A percentile compares a stretch with the other conserved stretches of the same genome.
These are phyloP conservation scores for Odontophorus gujanensis DNA, from an alignment of 2,113 vertebrate species.

Conservation along the genomic window DNA sequence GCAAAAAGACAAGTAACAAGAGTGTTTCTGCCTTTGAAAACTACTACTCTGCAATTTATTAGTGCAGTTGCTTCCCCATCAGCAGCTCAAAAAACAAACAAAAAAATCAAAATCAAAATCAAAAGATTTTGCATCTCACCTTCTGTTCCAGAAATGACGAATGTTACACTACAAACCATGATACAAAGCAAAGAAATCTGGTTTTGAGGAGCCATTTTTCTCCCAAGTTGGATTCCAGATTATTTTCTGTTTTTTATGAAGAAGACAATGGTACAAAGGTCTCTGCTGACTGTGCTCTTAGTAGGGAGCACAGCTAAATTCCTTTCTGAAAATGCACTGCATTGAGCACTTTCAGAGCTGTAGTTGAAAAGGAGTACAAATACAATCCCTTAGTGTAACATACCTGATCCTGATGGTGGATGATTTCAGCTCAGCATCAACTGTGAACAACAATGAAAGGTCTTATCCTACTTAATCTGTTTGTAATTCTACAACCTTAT, in stretches of 20 bases:
- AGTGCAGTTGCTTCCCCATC: not conserved
- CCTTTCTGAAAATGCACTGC: rapidly evolving
- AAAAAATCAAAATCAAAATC: too few species aligned
- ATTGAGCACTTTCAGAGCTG: not conserved
- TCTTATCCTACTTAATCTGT: not conserved
- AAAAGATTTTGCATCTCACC: not conserved
- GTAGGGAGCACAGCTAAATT: not conserved
- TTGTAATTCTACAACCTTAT: not conserved
- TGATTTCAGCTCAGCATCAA: not conserved
- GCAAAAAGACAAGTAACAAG: not conserved
- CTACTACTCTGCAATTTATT: not conserved
- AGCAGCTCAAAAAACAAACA: not conserved
- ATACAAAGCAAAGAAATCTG: not conserved
- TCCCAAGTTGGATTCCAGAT: rapidly evolving
- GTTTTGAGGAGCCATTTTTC: not conserved
- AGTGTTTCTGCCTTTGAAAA: not conserved
- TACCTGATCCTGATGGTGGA: not conserved
- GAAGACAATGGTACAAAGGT: slow-evolving; percentile 15
- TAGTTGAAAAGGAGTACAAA: not conserved
- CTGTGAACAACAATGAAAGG: not conserved
- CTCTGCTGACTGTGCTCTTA: not conserved
- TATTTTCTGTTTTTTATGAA: not conserved
- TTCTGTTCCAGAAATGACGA: not conserved
- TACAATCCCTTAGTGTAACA: rapidly evolving
- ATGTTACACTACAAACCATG: not conserved